Evolutionary conservation across 2,797 vertebrate species (phyloP), one percentile per base, ranked within the genome.

Genomic region (Hirundo rustica): DNA sequence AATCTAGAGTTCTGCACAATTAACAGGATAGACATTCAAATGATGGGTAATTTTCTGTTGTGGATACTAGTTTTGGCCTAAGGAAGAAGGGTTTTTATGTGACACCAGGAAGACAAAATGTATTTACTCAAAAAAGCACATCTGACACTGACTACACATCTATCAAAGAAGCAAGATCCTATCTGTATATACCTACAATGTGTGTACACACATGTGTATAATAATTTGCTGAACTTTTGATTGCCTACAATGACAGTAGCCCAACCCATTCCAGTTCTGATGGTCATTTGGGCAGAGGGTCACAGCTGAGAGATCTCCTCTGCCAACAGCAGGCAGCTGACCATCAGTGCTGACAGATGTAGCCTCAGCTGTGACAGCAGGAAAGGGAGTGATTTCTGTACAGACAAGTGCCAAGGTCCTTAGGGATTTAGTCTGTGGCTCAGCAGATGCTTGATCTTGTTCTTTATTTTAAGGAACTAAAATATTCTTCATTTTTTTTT

Each of bases 201-300:
- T 25, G 3, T 36, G 27, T 22, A 26, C 2, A 11, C 13, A 29
- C 8, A 11, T 0, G 0, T 0, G 3, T 20, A 26, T 4, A 36
- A 32, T 5, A 22, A 64, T 90, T 85, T 77, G 40, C 36, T 74
- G 53, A 90, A 22, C 29, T 85, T 51, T 17, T 54, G 21, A 14
- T 73, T 48, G 32, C 26, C 32, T 57, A 5, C n/a, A 77, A 10
- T 17, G 44, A 47, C 23, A 64, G 20, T 14, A 84, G 32, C 5
- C 36, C 32, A 64, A 27, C 15, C 11, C 30, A 13, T 79, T 79
- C 29, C 44, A 12, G 10, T 65, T 91, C 48, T 70, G 44, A 29
- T 66, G 77, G 67, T 79, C 51, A 16, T 79, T 73, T 81, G 71
- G 55, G 77, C 55, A 44, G 64, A 65, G 42, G 25, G 58, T 75